Percentiles rank a stretch among this genome's conserved stretches.
Evolutionary conservation across 2,888 invertebrate genomes (phyloP).

Genomic region (Galerucella calmariensis): DNA sequence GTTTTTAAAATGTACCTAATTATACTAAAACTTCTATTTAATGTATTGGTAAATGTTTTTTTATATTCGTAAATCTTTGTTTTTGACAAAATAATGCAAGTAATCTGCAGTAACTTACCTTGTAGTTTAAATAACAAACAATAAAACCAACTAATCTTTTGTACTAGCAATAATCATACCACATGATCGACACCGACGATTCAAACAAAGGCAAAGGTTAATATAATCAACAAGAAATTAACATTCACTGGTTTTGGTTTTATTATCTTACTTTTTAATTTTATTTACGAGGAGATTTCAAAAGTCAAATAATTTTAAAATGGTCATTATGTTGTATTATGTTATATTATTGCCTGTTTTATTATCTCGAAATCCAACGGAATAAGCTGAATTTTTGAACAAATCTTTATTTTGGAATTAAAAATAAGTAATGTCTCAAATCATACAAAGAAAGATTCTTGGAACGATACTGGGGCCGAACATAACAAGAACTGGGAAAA

Average conservation of each 20-base stretch:
- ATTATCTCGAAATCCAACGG: too few species aligned
- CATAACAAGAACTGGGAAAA: too few species aligned
- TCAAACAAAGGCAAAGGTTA: constrained; percentile 19
- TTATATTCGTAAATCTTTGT: background rate
- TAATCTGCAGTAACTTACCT: background rate
- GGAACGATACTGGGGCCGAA: too few species aligned
- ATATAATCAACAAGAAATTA: constrained; percentile 23
- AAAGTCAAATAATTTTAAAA: background rate
- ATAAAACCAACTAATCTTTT: background rate
- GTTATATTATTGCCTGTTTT: too few species aligned
- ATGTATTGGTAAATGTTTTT: background rate
- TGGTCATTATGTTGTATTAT: too few species aligned
- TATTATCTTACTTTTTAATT: background rate
- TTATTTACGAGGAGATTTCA: background rate
- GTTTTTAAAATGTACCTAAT: too few species aligned
- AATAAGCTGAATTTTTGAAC: too few species aligned
- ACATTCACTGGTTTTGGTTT: constrained; percentile 1
- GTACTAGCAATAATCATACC: background rate
- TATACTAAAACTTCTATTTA: too few species aligned
- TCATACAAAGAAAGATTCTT: too few species aligned
- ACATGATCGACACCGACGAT: background rate
- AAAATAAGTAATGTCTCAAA: too few species aligned
- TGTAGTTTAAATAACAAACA: background rate
- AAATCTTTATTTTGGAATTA: too few species aligned
- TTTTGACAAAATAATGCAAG: background rate